Base-by-base conservation (phyloP, 2,113 vertebrate genomes). In the Todiramphus chloris region DNA sequence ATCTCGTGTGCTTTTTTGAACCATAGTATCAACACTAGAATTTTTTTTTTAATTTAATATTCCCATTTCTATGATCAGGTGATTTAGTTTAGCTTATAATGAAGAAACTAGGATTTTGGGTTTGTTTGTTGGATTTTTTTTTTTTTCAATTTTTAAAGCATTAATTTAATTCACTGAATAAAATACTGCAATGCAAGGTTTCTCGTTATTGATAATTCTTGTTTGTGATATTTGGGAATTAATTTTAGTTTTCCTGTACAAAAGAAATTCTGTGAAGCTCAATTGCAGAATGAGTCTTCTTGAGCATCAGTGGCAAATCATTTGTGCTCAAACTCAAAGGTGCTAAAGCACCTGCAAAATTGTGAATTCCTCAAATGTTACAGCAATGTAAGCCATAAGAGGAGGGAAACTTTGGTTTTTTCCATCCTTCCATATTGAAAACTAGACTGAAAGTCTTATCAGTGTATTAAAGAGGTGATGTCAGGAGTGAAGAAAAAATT, bases 121-220 rank as follows among this genome's bases (percentile, higher is more conserved):
- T 37, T 62, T 35, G 59, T 35, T 14, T 24, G 8, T 0, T 17
- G 17, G 8, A 37, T 6, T 11, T 56, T 23, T 48, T 76, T 63
- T 16, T 33, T n/a, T 84, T 94, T 89, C 80, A 19, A 48, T 82
- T 83, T 59, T 79, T 46, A n/a, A 90, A 84, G 31, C 77, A 27
- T 94, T 95, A 30, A 37, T 76, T 85, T 81, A n/a, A 89, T 69
- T 95, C 37, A 88, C 37, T 72, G 63, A 89, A 77, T 59, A 30
- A 58, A 76, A 62, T 30, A 31, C 2, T 2, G 37, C 39, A 30
- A 70, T 63, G 3, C 2, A 18, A 3, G 0, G 9, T 67, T 82
- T 87, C 25, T 69, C 16, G 5, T 62, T 81, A 19, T 20, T 90
- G 55, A 21, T 4, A n/a, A 23, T 21, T 33, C 10, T 1, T 53